phyloP scores from a whole-genome alignment of 1,140 invertebrate species.

The Lanistes nyassanus region DNA sequence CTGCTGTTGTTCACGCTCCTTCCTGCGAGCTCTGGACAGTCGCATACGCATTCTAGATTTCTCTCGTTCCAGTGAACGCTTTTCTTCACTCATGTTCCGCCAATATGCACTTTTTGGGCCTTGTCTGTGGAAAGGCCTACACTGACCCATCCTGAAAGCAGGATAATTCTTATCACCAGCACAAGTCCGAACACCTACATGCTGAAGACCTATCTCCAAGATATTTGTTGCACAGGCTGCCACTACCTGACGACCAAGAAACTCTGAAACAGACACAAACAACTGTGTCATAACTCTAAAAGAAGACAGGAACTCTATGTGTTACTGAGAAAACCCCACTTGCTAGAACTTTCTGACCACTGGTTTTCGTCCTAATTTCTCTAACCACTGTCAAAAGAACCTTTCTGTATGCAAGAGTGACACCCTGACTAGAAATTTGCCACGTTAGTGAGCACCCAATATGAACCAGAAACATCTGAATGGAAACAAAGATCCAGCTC shows the following conservation, averaged over 20 bases:
- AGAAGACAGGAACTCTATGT: too few relatives aligned
- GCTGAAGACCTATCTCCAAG: neutral
- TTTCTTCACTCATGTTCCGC: slow-evolving; percentile 10
- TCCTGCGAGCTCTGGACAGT: neutral
- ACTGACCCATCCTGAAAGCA: neutral
- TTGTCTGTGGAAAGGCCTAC: neutral
- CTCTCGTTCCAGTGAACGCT: neutral
- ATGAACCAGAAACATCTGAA: too few relatives aligned
- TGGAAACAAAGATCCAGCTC: too few relatives aligned
- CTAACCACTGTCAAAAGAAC: too few relatives aligned
- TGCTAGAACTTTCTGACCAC: too few relatives aligned
- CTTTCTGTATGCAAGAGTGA: too few relatives aligned
- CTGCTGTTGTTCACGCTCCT: neutral
- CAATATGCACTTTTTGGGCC: neutral
- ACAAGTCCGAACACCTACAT: neutral
- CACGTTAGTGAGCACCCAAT: too few relatives aligned
- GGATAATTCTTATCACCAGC: neutral
- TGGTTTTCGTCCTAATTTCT: too few relatives aligned
- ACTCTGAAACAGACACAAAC: slow-evolving; percentile 8
- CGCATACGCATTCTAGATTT: slow-evolving; percentile 2
- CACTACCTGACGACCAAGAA: neutral
- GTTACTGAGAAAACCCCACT: too few relatives aligned
- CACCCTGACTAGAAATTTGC: too few relatives aligned
- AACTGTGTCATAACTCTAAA: neutral
- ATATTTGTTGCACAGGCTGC: slow-evolving; percentile 1